Conservation (phyloP, 2,888 invertebrate species). For the Colostygia pectinataria region DNA sequence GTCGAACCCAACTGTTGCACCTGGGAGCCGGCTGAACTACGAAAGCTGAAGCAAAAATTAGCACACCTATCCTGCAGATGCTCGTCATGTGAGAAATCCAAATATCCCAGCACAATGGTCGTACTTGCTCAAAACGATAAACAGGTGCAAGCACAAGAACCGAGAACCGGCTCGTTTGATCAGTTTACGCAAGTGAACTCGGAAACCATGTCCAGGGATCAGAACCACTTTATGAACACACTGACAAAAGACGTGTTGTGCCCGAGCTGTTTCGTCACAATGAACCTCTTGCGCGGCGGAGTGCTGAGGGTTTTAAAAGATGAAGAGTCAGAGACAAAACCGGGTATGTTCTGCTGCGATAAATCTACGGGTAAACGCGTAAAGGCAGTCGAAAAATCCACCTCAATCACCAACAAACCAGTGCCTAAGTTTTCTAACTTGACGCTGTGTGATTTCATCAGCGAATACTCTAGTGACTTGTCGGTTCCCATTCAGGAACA, state of each 20-base stretch:
- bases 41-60: constrained; percentile 52
- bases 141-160: constrained; percentile 40
- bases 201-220: constrained; percentile 18
- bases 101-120: constrained; percentile 1
- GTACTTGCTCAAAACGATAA: constrained; percentile 29
- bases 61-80: constrained; percentile 57
- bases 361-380: constrained; percentile 46
- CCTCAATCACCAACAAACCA: constrained; percentile 40
- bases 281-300: constrained; percentile 44
- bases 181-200: constrained; percentile 32
- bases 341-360: constrained; percentile 41
- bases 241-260: constrained; percentile 42
- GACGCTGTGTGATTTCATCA: constrained; percentile 30
- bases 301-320: constrained; percentile 55
- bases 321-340: constrained; percentile 50
- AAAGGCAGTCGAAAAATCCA: constrained; percentile 40
- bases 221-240: constrained; percentile 18
- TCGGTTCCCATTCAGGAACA: constrained; percentile 9
- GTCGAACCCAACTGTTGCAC: constrained; percentile 10
- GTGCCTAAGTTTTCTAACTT: constrained; percentile 31
- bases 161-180: constrained; percentile 19
- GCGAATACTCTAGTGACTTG: constrained; percentile 31
- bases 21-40: constrained; percentile 56
- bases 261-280: constrained; percentile 52
- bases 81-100: constrained; percentile 32